Conservation (phyloP, 1,140 invertebrate species). For the Phenacoccus solenopsis region DNA sequence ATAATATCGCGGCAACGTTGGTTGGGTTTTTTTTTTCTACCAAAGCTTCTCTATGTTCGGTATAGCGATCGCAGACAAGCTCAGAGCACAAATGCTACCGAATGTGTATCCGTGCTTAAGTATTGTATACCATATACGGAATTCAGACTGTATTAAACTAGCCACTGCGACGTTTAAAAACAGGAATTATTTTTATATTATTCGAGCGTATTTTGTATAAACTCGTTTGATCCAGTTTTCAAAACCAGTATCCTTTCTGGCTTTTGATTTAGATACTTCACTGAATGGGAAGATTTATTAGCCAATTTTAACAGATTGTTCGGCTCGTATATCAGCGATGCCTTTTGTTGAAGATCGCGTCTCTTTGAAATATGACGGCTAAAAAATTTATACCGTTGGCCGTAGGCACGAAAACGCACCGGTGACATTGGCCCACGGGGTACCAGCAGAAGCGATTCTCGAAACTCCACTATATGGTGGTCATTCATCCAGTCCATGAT, state of each 20-base stretch:
- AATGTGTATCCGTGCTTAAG: background rate
- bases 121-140: constrained; percentile 2
- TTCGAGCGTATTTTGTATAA: background rate
- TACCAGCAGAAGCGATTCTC: too few species aligned
- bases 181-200: constrained; percentile 3
- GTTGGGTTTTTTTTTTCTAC: too few species aligned
- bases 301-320: constrained; percentile 2
- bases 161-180: background rate
- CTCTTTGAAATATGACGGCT: background rate
- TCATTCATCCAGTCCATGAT: too few species aligned
- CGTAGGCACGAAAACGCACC: too few species aligned
- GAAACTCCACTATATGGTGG: too few species aligned
- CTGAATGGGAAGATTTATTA: background rate
- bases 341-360: background rate
- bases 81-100: background rate
- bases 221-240: constrained; percentile 1
- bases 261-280: background rate
- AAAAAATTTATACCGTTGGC: background rate
- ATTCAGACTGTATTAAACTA: background rate
- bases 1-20: too few species aligned
- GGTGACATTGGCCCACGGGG: too few species aligned
- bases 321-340: background rate
- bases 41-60: too few species aligned
- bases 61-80: background rate
- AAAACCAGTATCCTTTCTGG: background rate